Evolutionary conservation across 2,888 invertebrate genomes (phyloP).

Genomic region (Scaptomyza parva): DNA sequence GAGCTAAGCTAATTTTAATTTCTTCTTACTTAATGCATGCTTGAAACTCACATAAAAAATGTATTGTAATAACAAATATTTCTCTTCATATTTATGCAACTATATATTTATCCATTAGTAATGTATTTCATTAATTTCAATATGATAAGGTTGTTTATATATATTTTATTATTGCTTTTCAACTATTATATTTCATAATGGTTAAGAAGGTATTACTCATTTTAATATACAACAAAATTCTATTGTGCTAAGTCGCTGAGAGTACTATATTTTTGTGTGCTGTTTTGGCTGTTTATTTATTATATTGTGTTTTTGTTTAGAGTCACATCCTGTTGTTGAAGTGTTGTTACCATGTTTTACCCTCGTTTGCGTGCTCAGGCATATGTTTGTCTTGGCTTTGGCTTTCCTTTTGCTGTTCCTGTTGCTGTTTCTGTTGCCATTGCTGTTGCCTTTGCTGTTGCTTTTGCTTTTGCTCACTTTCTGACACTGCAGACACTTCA

Average conservation of each 20-base stretch:
- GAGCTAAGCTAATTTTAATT: constrained; percentile 45
- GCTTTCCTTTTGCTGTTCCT: constrained; percentile 5
- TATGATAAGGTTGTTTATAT: too few relatives aligned
- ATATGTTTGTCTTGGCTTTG: constrained; percentile 50
- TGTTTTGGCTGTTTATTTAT: background rate
- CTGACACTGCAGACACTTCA: constrained; percentile 48
- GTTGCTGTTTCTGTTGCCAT: too few relatives aligned
- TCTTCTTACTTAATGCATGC: constrained; percentile 30
- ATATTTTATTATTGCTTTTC: too few relatives aligned
- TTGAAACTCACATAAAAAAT: background rate
- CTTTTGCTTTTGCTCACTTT: constrained; percentile 41
- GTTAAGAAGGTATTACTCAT: too few relatives aligned
- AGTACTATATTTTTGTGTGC: background rate
- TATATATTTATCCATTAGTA: too few relatives aligned
- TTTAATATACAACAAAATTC: too few relatives aligned
- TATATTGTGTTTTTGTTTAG: background rate
- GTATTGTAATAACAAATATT: background rate
- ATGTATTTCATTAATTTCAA: too few relatives aligned
- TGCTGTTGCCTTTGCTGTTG: constrained; percentile 12
- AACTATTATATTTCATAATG: too few relatives aligned
- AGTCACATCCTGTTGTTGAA: constrained; percentile 27
- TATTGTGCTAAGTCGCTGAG: too few relatives aligned
- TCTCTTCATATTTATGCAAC: too few relatives aligned
- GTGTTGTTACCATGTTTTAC: constrained; percentile 41
- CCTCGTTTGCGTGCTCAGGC: constrained; percentile 61